These are phyloP conservation scores for Sus cebifrons DNA, from an alignment of 2,797 vertebrate genomes.

Conservation along the genomic window DNA sequence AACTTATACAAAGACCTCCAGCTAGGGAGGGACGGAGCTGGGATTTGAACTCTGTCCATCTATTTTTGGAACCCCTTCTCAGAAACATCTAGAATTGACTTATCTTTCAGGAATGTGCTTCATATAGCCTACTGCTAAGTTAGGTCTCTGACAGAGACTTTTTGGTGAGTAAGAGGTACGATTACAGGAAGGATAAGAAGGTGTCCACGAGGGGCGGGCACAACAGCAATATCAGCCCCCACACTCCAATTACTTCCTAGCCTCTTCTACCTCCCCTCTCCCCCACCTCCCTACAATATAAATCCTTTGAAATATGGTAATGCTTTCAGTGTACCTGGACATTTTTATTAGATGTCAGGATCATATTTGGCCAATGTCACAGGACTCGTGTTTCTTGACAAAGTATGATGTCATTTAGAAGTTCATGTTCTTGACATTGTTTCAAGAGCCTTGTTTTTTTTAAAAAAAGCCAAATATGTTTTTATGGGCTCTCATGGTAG, in stretches of 20 bases:
- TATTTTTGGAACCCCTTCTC: not conserved
- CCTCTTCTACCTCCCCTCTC: not conserved
- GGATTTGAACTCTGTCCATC: not conserved
- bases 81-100: not conserved
- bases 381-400: slow-evolving; percentile 81
- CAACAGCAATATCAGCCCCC: not conserved
- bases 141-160: not conserved
- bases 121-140: not conserved
- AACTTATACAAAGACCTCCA: not conserved
- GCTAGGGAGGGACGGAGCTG: not conserved
- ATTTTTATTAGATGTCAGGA: slow-evolving; percentile 82
- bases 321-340: slow-evolving; percentile 69
- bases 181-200: not conserved
- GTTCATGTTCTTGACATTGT: slow-evolving; percentile 75
- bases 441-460: slow-evolving; percentile 65
- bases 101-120: not conserved
- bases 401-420: slow-evolving; percentile 80
- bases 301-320: slow-evolving; percentile 84
- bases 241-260: not conserved
- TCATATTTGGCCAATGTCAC: slow-evolving; percentile 80
- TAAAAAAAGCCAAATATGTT: slow-evolving; percentile 73
- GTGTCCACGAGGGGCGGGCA: not conserved
- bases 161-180: not conserved
- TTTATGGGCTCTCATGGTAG: slow-evolving; percentile 71
- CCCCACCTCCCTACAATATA: not conserved